Evolutionary conservation across 2,113 vertebrate genomes (phyloP).

Genomic region (Semicossyphus pulcher): DNA sequence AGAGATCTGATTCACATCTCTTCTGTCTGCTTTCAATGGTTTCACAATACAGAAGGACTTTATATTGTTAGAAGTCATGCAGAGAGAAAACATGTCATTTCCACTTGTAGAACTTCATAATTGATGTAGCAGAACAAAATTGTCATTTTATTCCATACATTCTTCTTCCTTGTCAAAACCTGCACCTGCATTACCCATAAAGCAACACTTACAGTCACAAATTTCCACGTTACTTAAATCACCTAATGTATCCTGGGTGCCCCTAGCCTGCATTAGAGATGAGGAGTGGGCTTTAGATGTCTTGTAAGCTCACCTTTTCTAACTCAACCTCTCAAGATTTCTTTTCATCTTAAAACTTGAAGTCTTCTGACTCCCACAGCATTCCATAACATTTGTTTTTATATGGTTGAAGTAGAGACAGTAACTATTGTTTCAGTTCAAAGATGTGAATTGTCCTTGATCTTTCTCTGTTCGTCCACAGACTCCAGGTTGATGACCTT

Average conservation of each 20-base stretch:
- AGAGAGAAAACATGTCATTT: not conserved
- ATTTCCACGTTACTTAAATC: too few relatives aligned
- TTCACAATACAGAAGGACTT: constrained; percentile 7
- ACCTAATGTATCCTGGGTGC: too few relatives aligned
- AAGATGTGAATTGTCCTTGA: not conserved
- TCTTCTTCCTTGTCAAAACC: not conserved
- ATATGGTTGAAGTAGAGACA: not conserved
- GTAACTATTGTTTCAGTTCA: not conserved
- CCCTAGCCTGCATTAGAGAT: too few relatives aligned
- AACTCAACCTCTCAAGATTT: too few relatives aligned
- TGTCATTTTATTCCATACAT: not conserved
- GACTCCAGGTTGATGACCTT: not conserved
- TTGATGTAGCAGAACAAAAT: not conserved
- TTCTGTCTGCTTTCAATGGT: constrained; percentile 11
- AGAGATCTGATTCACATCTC: constrained; percentile 12
- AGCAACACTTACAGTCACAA: too few relatives aligned
- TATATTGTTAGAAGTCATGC: not conserved
- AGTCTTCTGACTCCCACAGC: too few relatives aligned
- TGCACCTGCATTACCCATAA: too few relatives aligned
- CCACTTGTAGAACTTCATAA: not conserved
- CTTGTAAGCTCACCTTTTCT: too few relatives aligned
- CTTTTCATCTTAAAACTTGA: too few relatives aligned
- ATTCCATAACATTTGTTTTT: too few relatives aligned
- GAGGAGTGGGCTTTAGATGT: too few relatives aligned
- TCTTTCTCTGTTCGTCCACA: not conserved